Evolutionary conservation across 1,140 invertebrate species (phyloP), one percentile per base, ranked within the genome.

Genomic region (Gyrodactylus bullatarudis): DNA sequence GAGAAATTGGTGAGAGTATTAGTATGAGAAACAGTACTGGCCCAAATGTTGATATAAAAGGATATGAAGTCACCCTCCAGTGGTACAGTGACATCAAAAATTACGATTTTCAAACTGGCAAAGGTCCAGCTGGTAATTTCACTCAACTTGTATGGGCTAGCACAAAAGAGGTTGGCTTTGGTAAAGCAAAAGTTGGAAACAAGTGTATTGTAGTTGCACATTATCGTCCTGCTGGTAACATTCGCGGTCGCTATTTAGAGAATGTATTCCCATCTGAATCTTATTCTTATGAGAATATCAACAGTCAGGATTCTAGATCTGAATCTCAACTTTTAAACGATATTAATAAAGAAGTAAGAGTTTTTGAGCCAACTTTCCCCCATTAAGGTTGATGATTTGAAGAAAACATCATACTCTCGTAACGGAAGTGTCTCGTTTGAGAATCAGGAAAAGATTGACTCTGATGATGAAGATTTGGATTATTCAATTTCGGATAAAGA

Each of bases 71-170:
- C 1, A 85, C 87, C 1, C 85, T 86, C n/a, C 87, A 88, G 76
- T 89, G 87, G 88, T 89, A 89, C 77, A 86, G 86, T 69, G 87
- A 87, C 24, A 85, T 87, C 0, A 84, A 85, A 74, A 85, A 87
- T 75, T 88, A 89, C 78, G 84, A 86, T 76, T 89, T 86, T 77
- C 1, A 20, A 2, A 69, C 20, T 20, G 72, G 72, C 26, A 25
- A n/a, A 16, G 73, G 68, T 0, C 20, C 23, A 0, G 73, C 73
- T 21, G 68, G 68, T 22, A 76, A 78, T 74, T 89, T 89, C 79
- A 88, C 88, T 0, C 88, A 89, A 81, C 81, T 90, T 78, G 86
- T 89, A 20, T 90, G 88, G 88, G 83, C 84, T 8, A 83, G 81
- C 8, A 87, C 86, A 0, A 83, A 83, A 24, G 83, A 85, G 76